phyloP scores from a whole-genome alignment of 2,888 invertebrate species.

The Vesta saturnalis region DNA sequence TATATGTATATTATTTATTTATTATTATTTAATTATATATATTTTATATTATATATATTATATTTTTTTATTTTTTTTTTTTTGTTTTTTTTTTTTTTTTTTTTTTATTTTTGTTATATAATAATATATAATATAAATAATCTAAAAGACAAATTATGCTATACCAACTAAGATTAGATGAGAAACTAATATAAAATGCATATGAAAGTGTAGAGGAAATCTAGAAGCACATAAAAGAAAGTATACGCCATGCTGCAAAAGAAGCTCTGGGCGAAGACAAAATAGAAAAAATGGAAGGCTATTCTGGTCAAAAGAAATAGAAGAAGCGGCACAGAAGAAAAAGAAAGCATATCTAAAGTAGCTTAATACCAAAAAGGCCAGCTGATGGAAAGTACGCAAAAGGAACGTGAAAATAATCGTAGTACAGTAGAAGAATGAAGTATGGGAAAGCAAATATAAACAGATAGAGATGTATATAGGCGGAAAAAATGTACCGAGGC shows the following conservation, averaged over 20 bases:
- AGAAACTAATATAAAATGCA: not conserved
- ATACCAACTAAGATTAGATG: not conserved
- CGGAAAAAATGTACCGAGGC: not conserved
- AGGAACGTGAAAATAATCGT: too few relatives aligned
- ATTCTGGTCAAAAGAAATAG: not conserved
- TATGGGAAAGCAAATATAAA: not conserved
- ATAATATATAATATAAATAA: too few relatives aligned
- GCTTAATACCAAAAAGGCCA: not conserved
- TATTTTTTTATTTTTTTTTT: too few relatives aligned
- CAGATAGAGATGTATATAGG: not conserved
- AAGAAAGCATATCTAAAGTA: not conserved
- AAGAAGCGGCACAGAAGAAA: not conserved
- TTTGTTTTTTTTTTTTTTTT: too few relatives aligned
- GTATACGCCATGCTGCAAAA: too few relatives aligned
- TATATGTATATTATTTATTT: too few relatives aligned
- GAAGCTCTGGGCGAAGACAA: not conserved
- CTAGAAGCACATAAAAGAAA: constrained; percentile 3
- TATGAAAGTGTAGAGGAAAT: constrained; percentile 5
- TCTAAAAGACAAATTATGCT: too few relatives aligned
- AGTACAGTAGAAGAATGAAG: too few relatives aligned
- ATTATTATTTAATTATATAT: too few relatives aligned
- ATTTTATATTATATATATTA: too few relatives aligned
- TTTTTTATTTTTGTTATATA: too few relatives aligned
- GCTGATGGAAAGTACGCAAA: not conserved
- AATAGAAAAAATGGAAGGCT: not conserved